Percentiles rank a stretch among this genome's conserved stretches.
phyloP scores from a whole-genome alignment of 2,888 invertebrate species.

The Nephrotoma guestfalica region DNA sequence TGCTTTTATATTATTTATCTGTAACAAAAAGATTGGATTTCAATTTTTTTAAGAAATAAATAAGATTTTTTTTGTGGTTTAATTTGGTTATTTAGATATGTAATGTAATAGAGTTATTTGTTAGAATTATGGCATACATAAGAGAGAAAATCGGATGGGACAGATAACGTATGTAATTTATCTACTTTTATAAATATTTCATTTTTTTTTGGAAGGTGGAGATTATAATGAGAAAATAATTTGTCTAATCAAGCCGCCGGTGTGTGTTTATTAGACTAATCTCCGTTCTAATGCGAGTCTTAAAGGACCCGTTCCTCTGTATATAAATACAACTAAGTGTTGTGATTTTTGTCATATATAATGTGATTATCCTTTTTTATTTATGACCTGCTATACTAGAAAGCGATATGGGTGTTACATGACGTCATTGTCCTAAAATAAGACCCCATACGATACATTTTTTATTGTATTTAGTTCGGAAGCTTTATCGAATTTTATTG shows the following conservation, averaged over 20 bases:
- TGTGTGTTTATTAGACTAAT: background rate
- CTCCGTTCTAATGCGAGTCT: background rate
- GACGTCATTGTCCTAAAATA: background rate
- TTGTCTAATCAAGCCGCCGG: background rate
- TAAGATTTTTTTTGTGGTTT: background rate
- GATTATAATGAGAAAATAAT: background rate
- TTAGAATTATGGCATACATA: background rate
- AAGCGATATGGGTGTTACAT: background rate
- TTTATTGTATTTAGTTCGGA: background rate
- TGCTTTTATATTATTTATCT: background rate
- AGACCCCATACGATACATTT: background rate
- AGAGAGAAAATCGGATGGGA: background rate
- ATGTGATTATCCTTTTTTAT: background rate
- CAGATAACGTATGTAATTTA: background rate
- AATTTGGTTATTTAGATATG: background rate
- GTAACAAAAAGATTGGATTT: background rate
- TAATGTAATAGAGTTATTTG: background rate
- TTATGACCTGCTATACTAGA: background rate
- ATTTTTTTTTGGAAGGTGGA: background rate
- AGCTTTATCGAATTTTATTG: background rate
- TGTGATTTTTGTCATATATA: background rate
- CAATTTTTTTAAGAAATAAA: background rate
- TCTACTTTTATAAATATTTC: background rate
- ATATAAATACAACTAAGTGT: background rate
- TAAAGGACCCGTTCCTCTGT: background rate